Percentiles rank a stretch among this genome's conserved stretches.
Evolutionary conservation across 2,797 vertebrate genomes (phyloP).

Genomic region (Antrozous pallidus): DNA sequence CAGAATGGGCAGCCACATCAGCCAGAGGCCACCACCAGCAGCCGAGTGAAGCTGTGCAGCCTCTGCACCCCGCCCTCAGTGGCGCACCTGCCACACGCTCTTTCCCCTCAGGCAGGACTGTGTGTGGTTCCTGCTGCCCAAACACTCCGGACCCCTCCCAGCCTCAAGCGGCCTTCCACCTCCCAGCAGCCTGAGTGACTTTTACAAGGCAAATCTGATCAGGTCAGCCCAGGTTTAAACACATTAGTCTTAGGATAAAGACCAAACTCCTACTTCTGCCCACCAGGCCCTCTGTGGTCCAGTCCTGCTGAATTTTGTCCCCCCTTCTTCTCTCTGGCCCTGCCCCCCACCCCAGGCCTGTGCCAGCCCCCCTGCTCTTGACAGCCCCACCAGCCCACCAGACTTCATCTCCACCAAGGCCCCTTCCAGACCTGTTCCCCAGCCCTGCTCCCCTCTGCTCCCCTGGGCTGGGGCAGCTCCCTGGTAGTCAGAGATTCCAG

Average conservation of each 20-base stretch:
- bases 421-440: not conserved
- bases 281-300: fast-evolving
- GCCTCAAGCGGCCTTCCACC: fast-evolving
- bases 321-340: not conserved
- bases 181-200: not conserved
- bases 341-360: not conserved
- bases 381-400: no score
- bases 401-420: not conserved
- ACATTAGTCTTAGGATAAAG: not conserved
- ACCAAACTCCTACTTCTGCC: not conserved
- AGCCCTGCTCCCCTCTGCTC: fast-evolving
- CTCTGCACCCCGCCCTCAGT: no score
- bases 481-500: not conserved
- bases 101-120: not conserved
- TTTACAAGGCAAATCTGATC: not conserved
- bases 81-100: fast-evolving
- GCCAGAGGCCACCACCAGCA: not conserved
- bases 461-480: fast-evolving
- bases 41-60: not conserved
- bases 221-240: not conserved
- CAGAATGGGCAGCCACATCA: not conserved
- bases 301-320: no score
- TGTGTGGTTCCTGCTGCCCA: not conserved
- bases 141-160: not conserved
- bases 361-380: not conserved